phyloP scores from a whole-genome alignment of 2,113 vertebrate species.

The Gadus macrocephalus region DNA sequence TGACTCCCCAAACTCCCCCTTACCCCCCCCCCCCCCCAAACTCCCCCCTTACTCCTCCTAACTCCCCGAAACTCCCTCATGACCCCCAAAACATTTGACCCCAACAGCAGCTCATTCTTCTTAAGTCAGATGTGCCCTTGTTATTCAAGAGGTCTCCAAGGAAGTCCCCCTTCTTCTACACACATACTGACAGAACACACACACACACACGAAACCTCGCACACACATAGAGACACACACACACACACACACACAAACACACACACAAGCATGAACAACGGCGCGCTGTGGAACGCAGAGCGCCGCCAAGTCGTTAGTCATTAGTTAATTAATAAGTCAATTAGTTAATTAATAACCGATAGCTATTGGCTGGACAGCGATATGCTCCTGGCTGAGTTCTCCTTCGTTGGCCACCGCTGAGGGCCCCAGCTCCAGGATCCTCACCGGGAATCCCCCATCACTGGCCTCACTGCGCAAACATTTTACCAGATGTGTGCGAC shows the following conservation, averaged over 20 bases:
- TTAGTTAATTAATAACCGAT: too few species aligned
- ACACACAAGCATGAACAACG: too few species aligned
- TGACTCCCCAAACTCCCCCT: not conserved
- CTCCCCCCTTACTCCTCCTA: not conserved
- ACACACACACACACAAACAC: too few species aligned
- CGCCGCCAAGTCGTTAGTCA: constrained; percentile 31
- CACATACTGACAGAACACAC: constrained; percentile 56
- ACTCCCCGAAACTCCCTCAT: not conserved
- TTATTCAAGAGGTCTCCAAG: constrained; percentile 74
- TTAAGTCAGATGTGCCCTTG: constrained; percentile 77
- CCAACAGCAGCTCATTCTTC: constrained; percentile 48
- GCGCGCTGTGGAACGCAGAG: constrained; percentile 24
- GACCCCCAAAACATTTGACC: not conserved
- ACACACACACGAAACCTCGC: too few species aligned
- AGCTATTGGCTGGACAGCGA: constrained; percentile 31
- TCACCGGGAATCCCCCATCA: not conserved
- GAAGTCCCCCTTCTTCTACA: constrained; percentile 82
- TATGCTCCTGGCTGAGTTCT: constrained; percentile 48
- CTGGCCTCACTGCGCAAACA: constrained; percentile 60
- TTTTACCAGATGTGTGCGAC: constrained; percentile 74
- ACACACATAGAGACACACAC: too few species aligned
- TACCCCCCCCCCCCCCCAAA: not conserved
- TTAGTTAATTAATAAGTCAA: too few species aligned
- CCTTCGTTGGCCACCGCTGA: not conserved
- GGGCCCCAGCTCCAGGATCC: constrained; percentile 42